phyloP scores from a whole-genome alignment of 2,797 vertebrate genomes.

The Oophaga sylvatica region DNA sequence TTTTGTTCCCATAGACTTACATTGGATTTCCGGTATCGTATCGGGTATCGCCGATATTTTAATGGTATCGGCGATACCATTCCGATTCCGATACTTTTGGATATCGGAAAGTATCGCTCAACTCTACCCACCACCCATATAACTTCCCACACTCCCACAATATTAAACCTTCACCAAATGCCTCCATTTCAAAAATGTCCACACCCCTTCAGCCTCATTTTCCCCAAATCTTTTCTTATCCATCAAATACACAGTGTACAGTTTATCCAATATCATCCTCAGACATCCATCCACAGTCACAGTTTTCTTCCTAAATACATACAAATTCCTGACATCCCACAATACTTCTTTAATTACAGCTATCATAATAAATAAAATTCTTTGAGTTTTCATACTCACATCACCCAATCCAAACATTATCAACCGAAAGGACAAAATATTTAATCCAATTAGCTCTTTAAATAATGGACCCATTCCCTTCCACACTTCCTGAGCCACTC shows the following conservation, averaged over 20 bases:
- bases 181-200: background rate
- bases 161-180: no score
- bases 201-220: background rate
- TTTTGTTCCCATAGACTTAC: no score
- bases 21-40: no score
- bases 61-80: no score
- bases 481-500: background rate
- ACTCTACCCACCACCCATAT: no score
- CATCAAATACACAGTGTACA: background rate
- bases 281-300: background rate
- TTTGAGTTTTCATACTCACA: background rate
- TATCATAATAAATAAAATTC: background rate
- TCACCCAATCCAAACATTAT: background rate
- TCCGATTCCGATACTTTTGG: no score
- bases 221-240: background rate
- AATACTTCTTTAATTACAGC: background rate
- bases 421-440: background rate
- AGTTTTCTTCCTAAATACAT: background rate
- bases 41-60: no score
- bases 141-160: no score
- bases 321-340: no score
- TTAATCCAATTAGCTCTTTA: background rate
- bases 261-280: background rate
- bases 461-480: background rate
- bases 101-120: no score